Evolutionary conservation across 2,113 vertebrate species (phyloP).

Genomic region (Triplophysa tibetana): DNA sequence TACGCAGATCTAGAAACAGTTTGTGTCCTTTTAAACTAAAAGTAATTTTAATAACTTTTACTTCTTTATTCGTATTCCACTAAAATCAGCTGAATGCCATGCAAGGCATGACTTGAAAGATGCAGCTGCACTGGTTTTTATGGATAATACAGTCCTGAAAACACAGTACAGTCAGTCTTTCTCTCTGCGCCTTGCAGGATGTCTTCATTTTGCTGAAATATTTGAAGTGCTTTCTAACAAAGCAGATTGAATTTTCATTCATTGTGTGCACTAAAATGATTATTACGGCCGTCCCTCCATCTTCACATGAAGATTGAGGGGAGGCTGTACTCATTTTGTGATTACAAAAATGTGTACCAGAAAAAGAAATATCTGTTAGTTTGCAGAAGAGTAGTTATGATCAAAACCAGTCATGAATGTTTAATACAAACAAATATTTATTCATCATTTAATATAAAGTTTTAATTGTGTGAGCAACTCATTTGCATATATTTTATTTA

Average conservation of each 20-base stretch:
- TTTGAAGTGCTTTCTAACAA: constrained; percentile 34
- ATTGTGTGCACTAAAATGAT: constrained; percentile 10
- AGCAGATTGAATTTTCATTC: constrained; percentile 27
- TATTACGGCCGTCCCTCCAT: not conserved
- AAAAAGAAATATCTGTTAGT: too few species aligned
- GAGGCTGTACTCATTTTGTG: not conserved
- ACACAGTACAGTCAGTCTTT: not conserved
- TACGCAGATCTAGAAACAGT: not conserved
- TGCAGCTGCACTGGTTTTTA: not conserved
- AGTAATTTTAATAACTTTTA: not conserved
- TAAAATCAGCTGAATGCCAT: not conserved
- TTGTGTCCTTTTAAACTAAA: not conserved
- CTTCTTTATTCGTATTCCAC: not conserved
- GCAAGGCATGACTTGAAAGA: not conserved
- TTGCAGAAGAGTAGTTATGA: too few species aligned
- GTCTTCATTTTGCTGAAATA: constrained; percentile 31
- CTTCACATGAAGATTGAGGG: not conserved
- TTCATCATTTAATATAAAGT: too few species aligned
- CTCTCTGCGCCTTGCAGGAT: not conserved
- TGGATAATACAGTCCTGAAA: constrained; percentile 5
- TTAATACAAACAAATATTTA: too few species aligned
- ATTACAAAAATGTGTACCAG: constrained; percentile 7
- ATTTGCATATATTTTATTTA: too few species aligned
- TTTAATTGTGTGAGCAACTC: too few species aligned
- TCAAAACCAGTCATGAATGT: too few species aligned